A percentile compares a stretch with the other conserved stretches of the same genome.
Evolutionary conservation across 2,888 invertebrate species (phyloP).

Genomic region (Acanthosoma haemorrhoidale): DNA sequence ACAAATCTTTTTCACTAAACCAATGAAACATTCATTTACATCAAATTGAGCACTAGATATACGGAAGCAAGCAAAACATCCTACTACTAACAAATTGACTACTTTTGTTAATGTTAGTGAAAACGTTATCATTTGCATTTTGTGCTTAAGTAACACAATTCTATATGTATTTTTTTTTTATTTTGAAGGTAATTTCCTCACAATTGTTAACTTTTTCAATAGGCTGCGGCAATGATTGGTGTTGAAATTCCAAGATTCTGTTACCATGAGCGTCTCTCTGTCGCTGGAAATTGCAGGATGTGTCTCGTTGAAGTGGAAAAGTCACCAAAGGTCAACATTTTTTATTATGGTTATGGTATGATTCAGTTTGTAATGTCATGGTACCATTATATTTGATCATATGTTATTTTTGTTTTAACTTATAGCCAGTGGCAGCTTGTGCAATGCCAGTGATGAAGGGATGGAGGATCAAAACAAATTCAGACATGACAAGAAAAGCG

Average conservation of each 20-base stretch:
- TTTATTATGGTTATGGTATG: not conserved
- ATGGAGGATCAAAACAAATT: slow-evolving; percentile 97
- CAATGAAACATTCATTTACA: too few relatives aligned
- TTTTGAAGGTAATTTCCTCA: too few relatives aligned
- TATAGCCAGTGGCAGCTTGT: slow-evolving; percentile 89
- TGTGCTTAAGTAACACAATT: too few relatives aligned
- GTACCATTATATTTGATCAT: not conserved
- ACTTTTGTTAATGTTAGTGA: too few relatives aligned
- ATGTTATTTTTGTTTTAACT: slow-evolving; percentile 20
- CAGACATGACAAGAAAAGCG: slow-evolving; percentile 78
- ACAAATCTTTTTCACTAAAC: too few relatives aligned
- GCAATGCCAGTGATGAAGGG: slow-evolving; percentile 99
- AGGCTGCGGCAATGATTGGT: slow-evolving; percentile 92
- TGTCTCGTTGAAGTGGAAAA: slow-evolving; percentile 99
- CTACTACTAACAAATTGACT: too few relatives aligned
- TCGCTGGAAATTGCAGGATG: slow-evolving; percentile 99
- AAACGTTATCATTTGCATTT: too few relatives aligned
- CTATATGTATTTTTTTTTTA: too few relatives aligned
- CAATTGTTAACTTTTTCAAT: too few relatives aligned
- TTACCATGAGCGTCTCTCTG: slow-evolving; percentile 96
- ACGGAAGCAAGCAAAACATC: too few relatives aligned
- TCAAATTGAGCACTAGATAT: too few relatives aligned
- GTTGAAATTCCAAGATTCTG: slow-evolving; percentile 99
- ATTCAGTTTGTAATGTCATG: not conserved
- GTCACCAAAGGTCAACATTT: slow-evolving; percentile 68